phyloP scores from a whole-genome alignment of 2,888 invertebrate genomes.

The Phania funesta region DNA sequence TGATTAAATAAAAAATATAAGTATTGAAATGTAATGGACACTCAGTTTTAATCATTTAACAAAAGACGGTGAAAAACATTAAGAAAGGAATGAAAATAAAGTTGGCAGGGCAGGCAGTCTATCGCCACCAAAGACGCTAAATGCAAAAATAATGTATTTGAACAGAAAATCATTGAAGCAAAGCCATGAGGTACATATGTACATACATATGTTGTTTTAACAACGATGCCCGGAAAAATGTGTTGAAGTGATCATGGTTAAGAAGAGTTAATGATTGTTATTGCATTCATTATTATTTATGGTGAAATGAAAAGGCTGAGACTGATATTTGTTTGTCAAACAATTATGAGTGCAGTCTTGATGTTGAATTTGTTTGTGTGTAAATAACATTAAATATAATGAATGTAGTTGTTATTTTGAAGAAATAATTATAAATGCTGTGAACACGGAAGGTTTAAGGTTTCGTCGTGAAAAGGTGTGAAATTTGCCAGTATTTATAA shows the following conservation, averaged over 20 bases:
- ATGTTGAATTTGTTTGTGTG: not conserved
- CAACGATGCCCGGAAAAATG: constrained; percentile 11
- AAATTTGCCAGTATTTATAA: too few species aligned
- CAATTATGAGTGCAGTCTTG: not conserved
- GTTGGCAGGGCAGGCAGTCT: not conserved
- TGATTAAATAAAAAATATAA: constrained; percentile 68
- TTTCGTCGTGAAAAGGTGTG: too few species aligned
- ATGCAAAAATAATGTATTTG: constrained; percentile 75
- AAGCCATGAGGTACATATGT: too few species aligned
- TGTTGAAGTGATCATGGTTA: constrained; percentile 16
- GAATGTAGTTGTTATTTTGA: not conserved
- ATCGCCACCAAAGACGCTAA: constrained; percentile 62
- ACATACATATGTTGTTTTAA: constrained; percentile 55
- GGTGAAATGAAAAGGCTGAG: not conserved
- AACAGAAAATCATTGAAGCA: constrained; percentile 51
- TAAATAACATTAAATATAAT: not conserved
- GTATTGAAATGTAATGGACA: constrained; percentile 49
- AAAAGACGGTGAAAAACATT: not conserved
- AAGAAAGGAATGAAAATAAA: constrained; percentile 4
- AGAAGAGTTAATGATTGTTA: constrained; percentile 2
- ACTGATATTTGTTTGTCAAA: constrained; percentile 20
- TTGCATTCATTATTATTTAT: not conserved
- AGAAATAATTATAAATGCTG: too few species aligned
- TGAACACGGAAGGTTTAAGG: too few species aligned
- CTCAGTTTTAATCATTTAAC: constrained; percentile 22